These are phyloP conservation scores for Thaumetopoea pityocampa DNA, from an alignment of 1,140 invertebrate genomes.

Conservation along the genomic window DNA sequence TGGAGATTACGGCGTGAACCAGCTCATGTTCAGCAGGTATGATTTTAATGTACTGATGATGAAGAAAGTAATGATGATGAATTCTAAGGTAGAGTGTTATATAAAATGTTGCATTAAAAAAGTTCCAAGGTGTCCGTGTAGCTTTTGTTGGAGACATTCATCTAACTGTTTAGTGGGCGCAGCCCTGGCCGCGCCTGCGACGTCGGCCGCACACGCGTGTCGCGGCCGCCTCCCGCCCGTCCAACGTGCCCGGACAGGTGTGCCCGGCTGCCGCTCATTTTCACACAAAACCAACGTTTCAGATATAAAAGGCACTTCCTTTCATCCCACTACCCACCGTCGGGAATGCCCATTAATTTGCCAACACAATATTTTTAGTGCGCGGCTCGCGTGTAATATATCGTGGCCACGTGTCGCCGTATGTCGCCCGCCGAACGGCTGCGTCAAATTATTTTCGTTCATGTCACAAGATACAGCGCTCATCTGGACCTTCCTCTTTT, in stretches of 20 bases:
- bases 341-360: slow-evolving; percentile 76
- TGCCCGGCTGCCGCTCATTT: slow-evolving; percentile 67
- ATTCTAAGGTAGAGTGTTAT: too few relatives aligned
- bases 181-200: slow-evolving; percentile 24
- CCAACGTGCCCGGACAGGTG: slow-evolving; percentile 66
- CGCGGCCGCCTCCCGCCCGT: slow-evolving; percentile 18
- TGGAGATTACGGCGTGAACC: too few relatives aligned
- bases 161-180: too few relatives aligned
- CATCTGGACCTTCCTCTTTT: slow-evolving; percentile 73
- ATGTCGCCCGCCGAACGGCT: slow-evolving; percentile 69
- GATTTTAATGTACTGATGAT: too few relatives aligned
- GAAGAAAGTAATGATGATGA: too few relatives aligned
- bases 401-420: slow-evolving; percentile 73
- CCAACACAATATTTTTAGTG: slow-evolving; percentile 76
- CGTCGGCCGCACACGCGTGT: slow-evolving; percentile 9
- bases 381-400: slow-evolving; percentile 73
- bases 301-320: slow-evolving; percentile 75
- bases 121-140: too few relatives aligned
- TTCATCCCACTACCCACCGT: slow-evolving; percentile 71
- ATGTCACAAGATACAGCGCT: slow-evolving; percentile 72
- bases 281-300: slow-evolving; percentile 74
- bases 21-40: too few relatives aligned
- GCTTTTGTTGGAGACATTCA: too few relatives aligned
- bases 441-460: slow-evolving; percentile 76
- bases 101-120: too few relatives aligned